These are phyloP conservation scores for Calvadosia cruxmelitensis DNA, from an alignment of 30 jellyfish, hydroid and myxozoan genomes.

Conservation along the genomic window DNA sequence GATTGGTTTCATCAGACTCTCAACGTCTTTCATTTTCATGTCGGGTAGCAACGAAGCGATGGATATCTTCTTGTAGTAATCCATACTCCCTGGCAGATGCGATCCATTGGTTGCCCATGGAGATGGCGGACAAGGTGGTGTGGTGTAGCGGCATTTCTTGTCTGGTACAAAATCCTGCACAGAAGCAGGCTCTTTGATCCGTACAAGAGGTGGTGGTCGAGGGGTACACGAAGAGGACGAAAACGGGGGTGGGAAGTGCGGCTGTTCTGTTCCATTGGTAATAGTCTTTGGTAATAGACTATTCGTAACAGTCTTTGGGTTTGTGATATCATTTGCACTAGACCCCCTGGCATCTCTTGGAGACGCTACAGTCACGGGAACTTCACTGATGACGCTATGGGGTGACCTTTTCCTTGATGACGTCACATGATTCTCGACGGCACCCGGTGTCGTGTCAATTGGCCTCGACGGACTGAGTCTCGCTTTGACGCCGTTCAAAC, in stretches of 20 bases:
- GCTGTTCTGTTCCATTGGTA: no score
- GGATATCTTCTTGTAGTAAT: not conserved
- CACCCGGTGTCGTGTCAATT: not conserved
- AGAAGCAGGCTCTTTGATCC: not conserved
- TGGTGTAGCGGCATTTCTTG: not conserved
- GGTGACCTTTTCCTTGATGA: not conserved
- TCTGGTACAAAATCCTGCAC: not conserved
- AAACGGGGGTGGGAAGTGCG: not conserved
- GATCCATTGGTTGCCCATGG: no score
- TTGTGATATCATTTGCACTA: not conserved
- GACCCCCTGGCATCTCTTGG: not conserved
- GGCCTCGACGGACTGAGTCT: not conserved
- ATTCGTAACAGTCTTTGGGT: not conserved
- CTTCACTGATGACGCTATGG: no score
- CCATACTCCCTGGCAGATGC: not conserved
- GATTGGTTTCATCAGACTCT: slow-evolving; percentile 29
- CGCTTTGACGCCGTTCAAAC: not conserved
- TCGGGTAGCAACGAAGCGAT: slow-evolving; percentile 34
- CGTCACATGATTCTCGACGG: not conserved
- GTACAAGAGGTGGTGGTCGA: not conserved
- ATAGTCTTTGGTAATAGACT: not conserved
- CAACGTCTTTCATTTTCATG: slow-evolving; percentile 34
- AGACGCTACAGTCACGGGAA: not conserved
- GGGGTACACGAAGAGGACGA: not conserved
- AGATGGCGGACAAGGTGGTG: no score